Conservation (phyloP, 2,797 vertebrate genomes). For the Peromyscus attwateri region DNA sequence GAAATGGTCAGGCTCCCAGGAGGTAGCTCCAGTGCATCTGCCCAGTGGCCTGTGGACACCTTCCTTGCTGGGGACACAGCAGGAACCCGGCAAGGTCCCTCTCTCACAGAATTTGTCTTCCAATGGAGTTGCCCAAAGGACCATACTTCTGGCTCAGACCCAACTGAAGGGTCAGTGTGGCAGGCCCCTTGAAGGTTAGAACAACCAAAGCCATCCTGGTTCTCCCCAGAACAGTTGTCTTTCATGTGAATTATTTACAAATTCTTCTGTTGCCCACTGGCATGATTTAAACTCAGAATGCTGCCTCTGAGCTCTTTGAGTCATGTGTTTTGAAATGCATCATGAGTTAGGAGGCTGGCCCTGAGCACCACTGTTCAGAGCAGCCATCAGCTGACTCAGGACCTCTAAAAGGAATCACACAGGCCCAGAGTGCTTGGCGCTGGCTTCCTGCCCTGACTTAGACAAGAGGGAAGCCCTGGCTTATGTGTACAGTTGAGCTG, state of each 20-base stretch:
- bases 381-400: background rate
- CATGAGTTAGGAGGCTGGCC: background rate
- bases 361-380: background rate
- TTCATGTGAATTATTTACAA: conserved; percentile 40
- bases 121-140: background rate
- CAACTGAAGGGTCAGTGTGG: background rate
- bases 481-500: background rate
- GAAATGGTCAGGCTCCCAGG: background rate
- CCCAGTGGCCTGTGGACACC: background rate
- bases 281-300: conserved; percentile 47
- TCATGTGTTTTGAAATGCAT: conserved; percentile 29
- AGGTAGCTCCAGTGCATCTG: background rate
- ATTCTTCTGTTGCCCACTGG: conserved; percentile 41
- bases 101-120: background rate
- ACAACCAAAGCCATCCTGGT: background rate
- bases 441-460: background rate
- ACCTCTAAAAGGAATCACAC: conserved; percentile 4
- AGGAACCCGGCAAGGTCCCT: background rate
- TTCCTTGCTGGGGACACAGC: background rate
- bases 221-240: conserved; percentile 14
- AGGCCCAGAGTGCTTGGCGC: background rate
- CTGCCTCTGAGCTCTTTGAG: conserved; percentile 1
- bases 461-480: conserved; percentile 17
- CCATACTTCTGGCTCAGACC: background rate
- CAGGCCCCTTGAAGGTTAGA: background rate